phyloP scores from a whole-genome alignment of 64 coral and sea anemone genomes.

The Cladopsammia gracilis region DNA sequence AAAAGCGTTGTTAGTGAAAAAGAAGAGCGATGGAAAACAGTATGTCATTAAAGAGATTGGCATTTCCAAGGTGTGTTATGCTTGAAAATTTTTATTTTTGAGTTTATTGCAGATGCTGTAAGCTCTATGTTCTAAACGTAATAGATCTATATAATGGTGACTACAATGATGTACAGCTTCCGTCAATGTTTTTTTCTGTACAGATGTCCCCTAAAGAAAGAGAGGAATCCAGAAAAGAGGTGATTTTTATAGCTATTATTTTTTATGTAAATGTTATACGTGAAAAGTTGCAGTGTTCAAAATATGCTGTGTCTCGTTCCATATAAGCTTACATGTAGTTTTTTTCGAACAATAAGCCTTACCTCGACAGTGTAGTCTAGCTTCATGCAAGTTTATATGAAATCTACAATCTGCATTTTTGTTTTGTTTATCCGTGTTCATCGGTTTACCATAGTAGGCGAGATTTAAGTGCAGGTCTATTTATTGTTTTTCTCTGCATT shows the following conservation, averaged over 20 bases:
- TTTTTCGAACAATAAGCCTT: constrained; percentile 7
- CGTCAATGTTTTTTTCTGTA: constrained; percentile 2
- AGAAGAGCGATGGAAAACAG: constrained; percentile 89
- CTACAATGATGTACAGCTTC: not conserved
- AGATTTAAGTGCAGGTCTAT: too few relatives aligned
- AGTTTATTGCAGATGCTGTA: not conserved
- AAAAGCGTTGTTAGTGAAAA: constrained; percentile 93
- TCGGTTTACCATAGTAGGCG: too few relatives aligned
- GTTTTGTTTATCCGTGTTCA: too few relatives aligned
- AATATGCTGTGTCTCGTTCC: too few relatives aligned
- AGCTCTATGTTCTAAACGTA: not conserved
- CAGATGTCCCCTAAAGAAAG: constrained; percentile 98
- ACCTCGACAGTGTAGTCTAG: too few relatives aligned
- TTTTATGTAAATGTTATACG: not conserved
- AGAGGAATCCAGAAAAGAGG: constrained; percentile 95
- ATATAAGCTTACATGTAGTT: too few relatives aligned
- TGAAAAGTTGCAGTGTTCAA: not conserved
- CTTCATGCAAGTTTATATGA: too few relatives aligned
- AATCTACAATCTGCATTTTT: too few relatives aligned
- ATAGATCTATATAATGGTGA: too few relatives aligned
- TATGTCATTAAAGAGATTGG: constrained; percentile 99
- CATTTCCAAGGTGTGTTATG: constrained; percentile 89
- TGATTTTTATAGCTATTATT: not conserved
- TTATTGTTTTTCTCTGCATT: too few relatives aligned
- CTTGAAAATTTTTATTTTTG: not conserved